Evolutionary conservation across 2,888 invertebrate genomes (phyloP).

Genomic region (Euclidia mi): DNA sequence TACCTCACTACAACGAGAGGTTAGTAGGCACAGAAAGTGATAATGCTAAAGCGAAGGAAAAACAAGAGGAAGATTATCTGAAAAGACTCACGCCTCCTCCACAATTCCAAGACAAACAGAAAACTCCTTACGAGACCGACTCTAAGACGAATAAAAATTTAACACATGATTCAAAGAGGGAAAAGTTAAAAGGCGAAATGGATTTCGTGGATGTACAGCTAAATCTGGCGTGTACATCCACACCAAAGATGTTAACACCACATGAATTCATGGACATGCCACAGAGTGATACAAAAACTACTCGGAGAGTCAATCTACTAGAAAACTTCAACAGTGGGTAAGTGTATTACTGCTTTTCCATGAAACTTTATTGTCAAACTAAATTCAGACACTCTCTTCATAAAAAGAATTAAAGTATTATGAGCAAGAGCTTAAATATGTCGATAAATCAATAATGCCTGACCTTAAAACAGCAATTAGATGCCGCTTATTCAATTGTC

Average conservation of each 20-base stretch:
- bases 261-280: slow-evolving; percentile 77
- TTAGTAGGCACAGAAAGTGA: slow-evolving; percentile 73
- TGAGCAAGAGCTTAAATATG: too few relatives aligned
- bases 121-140: slow-evolving; percentile 73
- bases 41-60: slow-evolving; percentile 67
- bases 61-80: slow-evolving; percentile 62
- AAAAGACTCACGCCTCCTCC: slow-evolving; percentile 83
- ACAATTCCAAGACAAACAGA: slow-evolving; percentile 84
- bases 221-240: slow-evolving; percentile 85
- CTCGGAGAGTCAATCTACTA: slow-evolving; percentile 76
- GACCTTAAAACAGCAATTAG: too few relatives aligned
- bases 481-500: neutral
- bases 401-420: too few relatives aligned
- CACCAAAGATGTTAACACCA: slow-evolving; percentile 86
- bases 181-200: slow-evolving; percentile 83
- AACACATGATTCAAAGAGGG: slow-evolving; percentile 83
- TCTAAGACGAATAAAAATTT: slow-evolving; percentile 76
- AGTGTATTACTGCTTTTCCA: slow-evolving; percentile 54
- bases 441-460: too few relatives aligned
- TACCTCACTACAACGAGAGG: slow-evolving; percentile 84
- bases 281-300: slow-evolving; percentile 70
- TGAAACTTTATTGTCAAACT: too few relatives aligned
- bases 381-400: too few relatives aligned
- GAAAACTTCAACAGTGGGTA: slow-evolving; percentile 84
- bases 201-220: slow-evolving; percentile 82